These are phyloP conservation scores for Microcebus griseorufus DNA, from an alignment of 2,113 vertebrate species.

Conservation along the genomic window DNA sequence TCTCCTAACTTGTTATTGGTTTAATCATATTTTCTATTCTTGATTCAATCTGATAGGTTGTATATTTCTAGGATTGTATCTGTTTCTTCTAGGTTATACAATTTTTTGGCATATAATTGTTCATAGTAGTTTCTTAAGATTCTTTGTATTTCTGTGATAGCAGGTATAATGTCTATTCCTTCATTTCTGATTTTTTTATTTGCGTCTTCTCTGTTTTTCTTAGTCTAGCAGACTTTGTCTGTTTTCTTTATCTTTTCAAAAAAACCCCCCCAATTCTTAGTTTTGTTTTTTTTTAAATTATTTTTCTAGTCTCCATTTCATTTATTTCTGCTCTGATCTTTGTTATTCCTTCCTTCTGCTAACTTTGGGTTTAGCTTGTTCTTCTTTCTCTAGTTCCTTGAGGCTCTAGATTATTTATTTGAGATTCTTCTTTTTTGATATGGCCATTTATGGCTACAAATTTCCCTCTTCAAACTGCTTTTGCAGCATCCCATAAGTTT, in stretches of 20 bases:
- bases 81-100: not conserved
- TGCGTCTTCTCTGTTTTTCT: not conserved
- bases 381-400: not conserved
- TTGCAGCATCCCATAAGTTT: not conserved
- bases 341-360: not conserved
- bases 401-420: not conserved
- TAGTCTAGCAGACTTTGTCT: not conserved
- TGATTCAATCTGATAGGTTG: not conserved
- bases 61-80: not conserved
- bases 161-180: not conserved
- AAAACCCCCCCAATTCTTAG: not conserved
- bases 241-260: not conserved
- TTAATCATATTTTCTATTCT: not conserved
- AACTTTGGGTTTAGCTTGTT: not conserved
- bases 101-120: not conserved
- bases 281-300: not conserved
- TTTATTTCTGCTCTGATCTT: not conserved
- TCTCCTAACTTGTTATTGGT: not conserved
- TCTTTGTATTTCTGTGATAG: not conserved
- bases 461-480: not conserved
- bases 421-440: not conserved
- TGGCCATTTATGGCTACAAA: not conserved
- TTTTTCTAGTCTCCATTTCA: not conserved
- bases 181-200: not conserved
- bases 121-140: not conserved